These are phyloP conservation scores for Istiophorus platypterus DNA, from an alignment of 2,113 vertebrate species.

Conservation along the genomic window DNA sequence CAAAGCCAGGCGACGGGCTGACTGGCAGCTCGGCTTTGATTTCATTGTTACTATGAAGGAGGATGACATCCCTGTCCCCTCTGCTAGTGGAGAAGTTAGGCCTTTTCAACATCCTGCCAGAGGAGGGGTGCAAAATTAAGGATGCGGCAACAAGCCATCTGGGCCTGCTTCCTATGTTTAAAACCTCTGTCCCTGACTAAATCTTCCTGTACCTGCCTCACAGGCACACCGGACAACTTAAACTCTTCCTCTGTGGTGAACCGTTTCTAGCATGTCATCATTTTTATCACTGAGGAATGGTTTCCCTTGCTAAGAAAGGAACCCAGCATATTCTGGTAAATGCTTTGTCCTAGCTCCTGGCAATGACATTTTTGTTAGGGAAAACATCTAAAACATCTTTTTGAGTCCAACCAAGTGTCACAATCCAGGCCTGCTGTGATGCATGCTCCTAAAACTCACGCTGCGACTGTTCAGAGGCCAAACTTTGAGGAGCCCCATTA, in stretches of 20 bases:
- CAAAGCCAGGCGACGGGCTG: slow-evolving; percentile 69
- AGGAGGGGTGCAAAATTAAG: slow-evolving; percentile 73
- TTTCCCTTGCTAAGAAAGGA: slow-evolving; percentile 55
- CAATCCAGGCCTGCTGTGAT: slow-evolving; percentile 26
- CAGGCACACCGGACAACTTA: slow-evolving; percentile 77
- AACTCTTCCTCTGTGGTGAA: slow-evolving; percentile 73
- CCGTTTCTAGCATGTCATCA: slow-evolving; percentile 71
- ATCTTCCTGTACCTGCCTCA: slow-evolving; percentile 84
- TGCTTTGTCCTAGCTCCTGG: not conserved
- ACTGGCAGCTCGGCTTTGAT: slow-evolving; percentile 80
- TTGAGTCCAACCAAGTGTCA: slow-evolving; percentile 12
- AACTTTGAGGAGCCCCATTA: slow-evolving; percentile 41
- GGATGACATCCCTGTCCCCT: slow-evolving; percentile 77
- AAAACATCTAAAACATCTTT: slow-evolving; percentile 40
- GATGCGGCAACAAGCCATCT: slow-evolving; percentile 82
- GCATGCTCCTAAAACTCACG: slow-evolving; percentile 38
- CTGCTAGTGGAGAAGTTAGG: slow-evolving; percentile 62
- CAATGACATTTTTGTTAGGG: slow-evolving; percentile 25
- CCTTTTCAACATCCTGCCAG: slow-evolving; percentile 84
- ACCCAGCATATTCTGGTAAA: slow-evolving; percentile 36
- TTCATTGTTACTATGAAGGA: slow-evolving; percentile 77
- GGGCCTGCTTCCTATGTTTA: slow-evolving; percentile 82
- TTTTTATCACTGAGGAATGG: slow-evolving; percentile 71
- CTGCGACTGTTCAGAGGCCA: slow-evolving; percentile 44
- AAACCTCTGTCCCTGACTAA: slow-evolving; percentile 76